phyloP scores from a whole-genome alignment of 2,113 vertebrate genomes.

The Lichenostomus cassidix region DNA sequence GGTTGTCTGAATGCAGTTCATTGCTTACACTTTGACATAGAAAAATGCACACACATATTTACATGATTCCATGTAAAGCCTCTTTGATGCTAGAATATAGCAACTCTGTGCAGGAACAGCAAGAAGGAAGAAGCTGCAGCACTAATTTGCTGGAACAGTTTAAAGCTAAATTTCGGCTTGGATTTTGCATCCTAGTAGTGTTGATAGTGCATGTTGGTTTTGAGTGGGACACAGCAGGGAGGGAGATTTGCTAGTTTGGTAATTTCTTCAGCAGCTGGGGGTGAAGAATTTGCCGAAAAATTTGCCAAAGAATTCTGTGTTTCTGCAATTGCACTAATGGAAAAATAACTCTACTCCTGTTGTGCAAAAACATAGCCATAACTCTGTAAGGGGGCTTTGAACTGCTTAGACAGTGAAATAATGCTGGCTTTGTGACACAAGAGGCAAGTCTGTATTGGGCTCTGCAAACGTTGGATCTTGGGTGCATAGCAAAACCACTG shows the following conservation, averaged over 20 bases:
- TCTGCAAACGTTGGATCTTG: not conserved
- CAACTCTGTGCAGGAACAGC: not conserved
- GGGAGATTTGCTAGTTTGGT: not conserved
- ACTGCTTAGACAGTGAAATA: not conserved
- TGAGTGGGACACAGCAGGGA: not conserved
- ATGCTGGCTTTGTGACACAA: not conserved
- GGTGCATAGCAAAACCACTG: not conserved
- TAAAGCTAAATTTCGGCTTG: not conserved
- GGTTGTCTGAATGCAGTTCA: not conserved
- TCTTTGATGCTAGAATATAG: not conserved
- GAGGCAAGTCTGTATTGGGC: fast-evolving
- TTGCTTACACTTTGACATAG: not conserved
- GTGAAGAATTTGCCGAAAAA: not conserved
- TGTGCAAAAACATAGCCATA: not conserved
- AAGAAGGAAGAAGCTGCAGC: not conserved
- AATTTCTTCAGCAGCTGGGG: not conserved
- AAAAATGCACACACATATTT: fast-evolving
- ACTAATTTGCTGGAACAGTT: not conserved
- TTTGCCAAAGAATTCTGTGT: not conserved
- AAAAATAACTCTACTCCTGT: not conserved
- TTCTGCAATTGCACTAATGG: not conserved
- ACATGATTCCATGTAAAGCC: not conserved
- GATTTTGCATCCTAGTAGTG: not conserved
- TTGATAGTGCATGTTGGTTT: not conserved
- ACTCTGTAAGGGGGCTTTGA: not conserved